A percentile compares a stretch with the other conserved stretches of the same genome.
phyloP scores from a whole-genome alignment of 2,113 vertebrate genomes.

The Erpornis zantholeuca region DNA sequence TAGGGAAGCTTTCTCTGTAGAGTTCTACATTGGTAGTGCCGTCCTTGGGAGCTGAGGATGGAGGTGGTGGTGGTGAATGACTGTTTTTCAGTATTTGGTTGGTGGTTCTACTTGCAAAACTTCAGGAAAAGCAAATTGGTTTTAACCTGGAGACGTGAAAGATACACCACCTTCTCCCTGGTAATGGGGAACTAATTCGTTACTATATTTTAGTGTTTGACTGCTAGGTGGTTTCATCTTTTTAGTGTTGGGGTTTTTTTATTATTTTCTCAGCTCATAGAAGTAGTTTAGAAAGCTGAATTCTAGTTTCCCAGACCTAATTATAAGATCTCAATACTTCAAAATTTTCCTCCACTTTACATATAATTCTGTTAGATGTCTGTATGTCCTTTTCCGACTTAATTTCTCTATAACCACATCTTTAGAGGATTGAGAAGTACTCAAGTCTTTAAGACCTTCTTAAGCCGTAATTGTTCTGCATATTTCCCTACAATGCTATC shows the following conservation, averaged over 20 bases:
- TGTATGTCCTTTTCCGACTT: background rate
- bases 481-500: background rate
- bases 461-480: background rate
- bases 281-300: background rate
- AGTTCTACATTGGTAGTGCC: background rate
- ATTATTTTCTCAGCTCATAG: background rate
- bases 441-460: background rate
- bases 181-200: accelerated
- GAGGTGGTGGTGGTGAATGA: no score
- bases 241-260: background rate
- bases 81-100: background rate
- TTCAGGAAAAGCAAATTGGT: background rate
- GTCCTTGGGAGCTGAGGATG: background rate
- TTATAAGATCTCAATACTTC: background rate
- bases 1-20: background rate
- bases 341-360: background rate
- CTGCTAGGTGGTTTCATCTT: background rate
- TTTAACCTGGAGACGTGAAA: background rate
- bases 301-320: background rate
- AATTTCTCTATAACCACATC: background rate
- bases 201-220: background rate
- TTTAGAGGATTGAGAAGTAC: background rate
- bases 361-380: background rate
- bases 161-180: background rate
- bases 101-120: background rate